A percentile compares a stretch with the other conserved stretches of the same genome.
Conservation (phyloP, 2,888 invertebrate genomes). For the Ophioninae sp. region DNA sequence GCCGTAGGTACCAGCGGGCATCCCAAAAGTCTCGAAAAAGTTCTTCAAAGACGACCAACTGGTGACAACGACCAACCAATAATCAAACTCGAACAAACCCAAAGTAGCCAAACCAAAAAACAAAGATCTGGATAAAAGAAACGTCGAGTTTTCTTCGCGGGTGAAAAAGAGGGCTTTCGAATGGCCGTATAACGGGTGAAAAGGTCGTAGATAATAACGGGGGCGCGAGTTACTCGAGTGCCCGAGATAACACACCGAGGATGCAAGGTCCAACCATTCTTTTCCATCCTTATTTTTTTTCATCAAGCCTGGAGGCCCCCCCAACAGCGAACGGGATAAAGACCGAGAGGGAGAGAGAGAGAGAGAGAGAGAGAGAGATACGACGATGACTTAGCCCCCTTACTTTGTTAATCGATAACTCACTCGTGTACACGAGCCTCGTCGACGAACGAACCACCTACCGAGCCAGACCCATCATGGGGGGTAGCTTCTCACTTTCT, state of each 20-base stretch:
- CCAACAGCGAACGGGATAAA: conserved; percentile 47
- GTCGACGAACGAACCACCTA: conserved; percentile 68
- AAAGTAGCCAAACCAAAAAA: not conserved
- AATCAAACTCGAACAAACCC: not conserved
- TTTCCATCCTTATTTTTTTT: conserved; percentile 72
- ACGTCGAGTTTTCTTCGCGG: conserved; percentile 28
- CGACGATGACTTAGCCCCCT: conserved; percentile 70
- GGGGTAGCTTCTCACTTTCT: conserved; percentile 45
- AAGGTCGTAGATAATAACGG: conserved; percentile 63
- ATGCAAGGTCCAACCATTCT: conserved; percentile 66
- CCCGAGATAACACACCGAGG: conserved; percentile 53
- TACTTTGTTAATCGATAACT: conserved; percentile 76
- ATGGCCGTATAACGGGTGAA: conserved; percentile 53
- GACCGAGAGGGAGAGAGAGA: conserved; percentile 3
- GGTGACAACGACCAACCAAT: not conserved
- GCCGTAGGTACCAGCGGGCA: too few species aligned
- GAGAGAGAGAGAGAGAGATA: too few species aligned
- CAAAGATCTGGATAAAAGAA: not conserved
- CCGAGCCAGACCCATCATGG: conserved; percentile 40
- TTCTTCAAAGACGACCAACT: too few species aligned
- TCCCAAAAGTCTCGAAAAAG: too few species aligned
- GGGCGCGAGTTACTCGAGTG: conserved; percentile 63
- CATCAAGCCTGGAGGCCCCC: conserved; percentile 68
- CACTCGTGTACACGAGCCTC: conserved; percentile 76
- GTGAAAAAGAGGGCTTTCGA: conserved; percentile 53